These are phyloP conservation scores for Lydus trimaculatus DNA, from an alignment of 2,888 invertebrate genomes.

Conservation along the genomic window DNA sequence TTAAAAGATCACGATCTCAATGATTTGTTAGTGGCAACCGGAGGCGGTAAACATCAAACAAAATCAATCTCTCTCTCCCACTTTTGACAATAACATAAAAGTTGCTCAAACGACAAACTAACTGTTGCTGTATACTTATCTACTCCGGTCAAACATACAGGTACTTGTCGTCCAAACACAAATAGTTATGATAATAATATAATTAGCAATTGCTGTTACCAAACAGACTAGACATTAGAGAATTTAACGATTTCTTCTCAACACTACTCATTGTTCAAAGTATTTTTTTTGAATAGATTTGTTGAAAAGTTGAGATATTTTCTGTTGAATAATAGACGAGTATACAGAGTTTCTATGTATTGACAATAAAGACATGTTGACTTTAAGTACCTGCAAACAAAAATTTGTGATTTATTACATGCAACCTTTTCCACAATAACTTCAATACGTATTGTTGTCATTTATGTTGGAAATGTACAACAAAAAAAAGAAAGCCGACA, in stretches of 20 bases:
- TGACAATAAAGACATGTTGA: slow-evolving; percentile 5
- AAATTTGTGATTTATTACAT: slow-evolving; percentile 8
- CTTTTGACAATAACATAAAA: not conserved
- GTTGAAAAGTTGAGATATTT: not conserved
- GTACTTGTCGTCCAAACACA: no score
- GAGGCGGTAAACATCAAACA: not conserved
- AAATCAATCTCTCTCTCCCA: not conserved
- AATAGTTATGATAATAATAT: no score
- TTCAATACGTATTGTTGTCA: slow-evolving; percentile 4
- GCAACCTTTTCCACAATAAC: slow-evolving; percentile 3
- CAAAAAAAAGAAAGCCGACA: not conserved
- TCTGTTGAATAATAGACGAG: not conserved
- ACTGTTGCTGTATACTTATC: not conserved
- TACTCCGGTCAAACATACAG: no score
- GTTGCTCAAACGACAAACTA: not conserved
- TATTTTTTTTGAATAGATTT: not conserved
- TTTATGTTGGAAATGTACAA: not conserved
- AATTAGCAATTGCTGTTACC: not conserved
- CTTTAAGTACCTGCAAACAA: slow-evolving; percentile 16
- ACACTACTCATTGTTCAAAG: no score
- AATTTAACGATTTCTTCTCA: not conserved
- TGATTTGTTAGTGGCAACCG: not conserved
- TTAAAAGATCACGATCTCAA: not conserved
- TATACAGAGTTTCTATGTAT: not conserved
- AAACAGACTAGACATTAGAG: not conserved